Conservation (phyloP, 2,113 vertebrate species). For the Toxotes chatareus region DNA sequence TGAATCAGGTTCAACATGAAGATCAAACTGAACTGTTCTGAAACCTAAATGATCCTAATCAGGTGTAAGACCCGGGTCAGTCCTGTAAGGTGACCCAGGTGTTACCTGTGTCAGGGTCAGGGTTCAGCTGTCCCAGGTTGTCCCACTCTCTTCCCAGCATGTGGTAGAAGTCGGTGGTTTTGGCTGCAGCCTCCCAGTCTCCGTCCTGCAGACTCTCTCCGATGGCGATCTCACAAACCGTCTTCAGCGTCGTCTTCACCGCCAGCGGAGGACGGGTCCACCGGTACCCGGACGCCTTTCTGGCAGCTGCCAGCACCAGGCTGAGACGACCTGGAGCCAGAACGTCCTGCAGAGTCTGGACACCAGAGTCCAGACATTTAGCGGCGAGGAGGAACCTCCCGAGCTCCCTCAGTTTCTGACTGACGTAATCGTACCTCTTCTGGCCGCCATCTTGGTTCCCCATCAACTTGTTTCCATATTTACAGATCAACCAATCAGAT, state of each 20-base stretch:
- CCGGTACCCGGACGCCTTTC: slow-evolving; percentile 46
- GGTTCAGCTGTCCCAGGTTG: slow-evolving; percentile 31
- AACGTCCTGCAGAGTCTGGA: slow-evolving; percentile 63
- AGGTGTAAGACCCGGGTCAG: background rate
- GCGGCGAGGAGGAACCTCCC: slow-evolving; percentile 64
- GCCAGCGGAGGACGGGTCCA: slow-evolving; percentile 61
- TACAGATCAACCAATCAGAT: slow-evolving; percentile 75
- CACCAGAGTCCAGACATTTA: slow-evolving; percentile 50
- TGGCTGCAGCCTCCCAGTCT: slow-evolving; percentile 68
- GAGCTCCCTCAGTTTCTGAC: slow-evolving; percentile 70
- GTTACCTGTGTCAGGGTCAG: slow-evolving; percentile 39
- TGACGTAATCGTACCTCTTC: slow-evolving; percentile 65
- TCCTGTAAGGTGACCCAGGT: background rate
- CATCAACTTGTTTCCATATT: slow-evolving; percentile 69
- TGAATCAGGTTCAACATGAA: background rate
- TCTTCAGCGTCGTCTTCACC: slow-evolving; percentile 56
- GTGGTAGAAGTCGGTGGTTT: slow-evolving; percentile 70
- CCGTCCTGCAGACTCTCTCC: slow-evolving; percentile 65
- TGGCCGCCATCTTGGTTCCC: slow-evolving; percentile 56
- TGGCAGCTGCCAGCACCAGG: slow-evolving; percentile 51
- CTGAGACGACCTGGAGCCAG: slow-evolving; percentile 53
- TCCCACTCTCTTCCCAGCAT: slow-evolving; percentile 69
- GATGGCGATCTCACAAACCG: slow-evolving; percentile 65
- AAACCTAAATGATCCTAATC: too few relatives aligned
- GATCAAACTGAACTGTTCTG: background rate